A percentile compares a stretch with the other conserved stretches of the same genome.
phyloP scores from a whole-genome alignment of 2,888 invertebrate species.

The Eurytoma adleriae region DNA sequence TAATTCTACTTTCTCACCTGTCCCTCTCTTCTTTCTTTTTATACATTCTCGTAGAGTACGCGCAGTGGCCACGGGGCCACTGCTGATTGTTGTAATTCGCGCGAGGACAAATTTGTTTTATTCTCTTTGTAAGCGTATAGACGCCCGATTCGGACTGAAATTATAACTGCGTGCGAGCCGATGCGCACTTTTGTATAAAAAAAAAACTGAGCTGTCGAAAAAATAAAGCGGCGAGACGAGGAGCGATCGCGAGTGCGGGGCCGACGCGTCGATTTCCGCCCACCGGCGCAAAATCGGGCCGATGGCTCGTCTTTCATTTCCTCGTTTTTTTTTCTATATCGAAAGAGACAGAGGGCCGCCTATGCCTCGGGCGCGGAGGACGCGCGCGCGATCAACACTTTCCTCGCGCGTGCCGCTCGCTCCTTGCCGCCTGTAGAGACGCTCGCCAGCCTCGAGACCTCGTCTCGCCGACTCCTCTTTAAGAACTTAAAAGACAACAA shows the following conservation, averaged over 20 bases:
- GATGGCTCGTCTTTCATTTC: background rate
- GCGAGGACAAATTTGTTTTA: too few relatives aligned
- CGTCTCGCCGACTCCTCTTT: constrained; percentile 41
- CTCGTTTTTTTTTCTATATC: background rate
- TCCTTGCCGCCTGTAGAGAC: constrained; percentile 3
- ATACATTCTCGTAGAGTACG: too few relatives aligned
- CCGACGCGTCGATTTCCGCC: too few relatives aligned
- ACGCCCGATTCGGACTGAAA: constrained; percentile 42
- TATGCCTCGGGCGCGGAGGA: background rate
- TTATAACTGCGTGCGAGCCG: constrained; percentile 25
- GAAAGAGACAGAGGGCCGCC: background rate
- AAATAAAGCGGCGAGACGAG: background rate
- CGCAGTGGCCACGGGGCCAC: background rate
- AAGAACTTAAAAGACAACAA: constrained; percentile 37
- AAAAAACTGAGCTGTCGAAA: background rate
- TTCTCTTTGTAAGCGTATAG: background rate
- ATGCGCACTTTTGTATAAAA: constrained; percentile 41
- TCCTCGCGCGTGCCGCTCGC: constrained; percentile 1
- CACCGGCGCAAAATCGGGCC: background rate
- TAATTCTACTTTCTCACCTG: constrained; percentile 32
- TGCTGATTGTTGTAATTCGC: constrained; percentile 29
- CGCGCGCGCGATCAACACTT: background rate
- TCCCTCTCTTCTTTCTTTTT: constrained; percentile 5
- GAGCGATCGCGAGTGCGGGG: too few relatives aligned
- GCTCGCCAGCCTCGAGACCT: constrained; percentile 28